Base-by-base conservation (phyloP, 2,888 invertebrate genomes). In the Metacarcinus magister region DNA sequence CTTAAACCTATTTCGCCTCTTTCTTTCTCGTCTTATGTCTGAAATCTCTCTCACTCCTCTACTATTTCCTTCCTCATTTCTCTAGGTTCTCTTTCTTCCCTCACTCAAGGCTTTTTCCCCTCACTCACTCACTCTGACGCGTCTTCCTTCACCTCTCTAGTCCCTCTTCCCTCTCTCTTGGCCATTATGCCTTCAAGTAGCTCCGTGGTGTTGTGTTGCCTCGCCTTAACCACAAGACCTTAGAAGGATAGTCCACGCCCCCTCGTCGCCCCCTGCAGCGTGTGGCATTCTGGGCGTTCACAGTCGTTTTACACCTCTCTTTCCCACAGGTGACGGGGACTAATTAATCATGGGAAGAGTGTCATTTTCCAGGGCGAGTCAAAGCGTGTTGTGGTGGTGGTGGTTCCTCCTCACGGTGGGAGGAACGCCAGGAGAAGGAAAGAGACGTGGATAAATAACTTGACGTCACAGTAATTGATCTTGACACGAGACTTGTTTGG, bases 271-370 rank as follows among this genome's bases (percentile, higher is more conserved):
- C 87, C 87, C 87, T 87, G 87, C 39, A 87, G 87, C 16, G 87
- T 87, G 87, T 16, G 87, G 87, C 87, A 87, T 87, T 87, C 87
- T n/a, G 10, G 39, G 87, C 39, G 87, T 19, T 16, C 39, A 87
- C 39, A 39, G 87, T 87, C 87, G 87, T 87, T 87, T 87, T 87
- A 39, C 87, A 87, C 87, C 87, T 87, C 32, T 32, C 87, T 10
- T 87, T 87, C 87, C 28, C 87, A 87, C 87, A 87, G 39, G 39
- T 87, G 87, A 87, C 39, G 87, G 87, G 2, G 13, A 3, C 87
- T 87, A 87, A 87, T 87, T 87, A 87, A 87, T 87, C 87, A 87
- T 87, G 87, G 87, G 87, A 39, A 39, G 39, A 39, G n/a, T n/a
- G 87, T 87, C 87, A 87, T 19, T 87, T 87, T 87, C 87, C 87